phyloP scores from a whole-genome alignment of 2,797 vertebrate genomes.

The Gastrophryne carolinensis region DNA sequence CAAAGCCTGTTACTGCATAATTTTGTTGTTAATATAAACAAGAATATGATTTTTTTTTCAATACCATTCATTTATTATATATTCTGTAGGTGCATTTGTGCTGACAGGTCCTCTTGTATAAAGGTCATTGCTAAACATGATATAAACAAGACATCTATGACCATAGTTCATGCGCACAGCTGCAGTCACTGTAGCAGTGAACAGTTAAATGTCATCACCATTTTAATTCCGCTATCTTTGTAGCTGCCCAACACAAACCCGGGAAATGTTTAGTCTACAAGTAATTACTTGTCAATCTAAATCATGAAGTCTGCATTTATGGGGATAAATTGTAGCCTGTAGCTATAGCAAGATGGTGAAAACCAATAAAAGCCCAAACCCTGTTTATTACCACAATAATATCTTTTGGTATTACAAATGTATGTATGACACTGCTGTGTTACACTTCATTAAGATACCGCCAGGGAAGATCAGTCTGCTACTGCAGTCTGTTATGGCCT shows the following conservation, averaged over 20 bases:
- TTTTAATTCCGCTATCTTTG: slow-evolving; percentile 44
- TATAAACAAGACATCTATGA: too few species aligned
- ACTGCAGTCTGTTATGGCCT: not conserved
- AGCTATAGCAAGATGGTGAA: slow-evolving; percentile 16
- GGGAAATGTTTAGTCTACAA: slow-evolving; percentile 53
- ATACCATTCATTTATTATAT: too few species aligned
- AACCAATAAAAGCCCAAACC: slow-evolving; percentile 37
- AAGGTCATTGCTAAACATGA: too few species aligned
- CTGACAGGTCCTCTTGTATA: too few species aligned
- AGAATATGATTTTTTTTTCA: too few species aligned
- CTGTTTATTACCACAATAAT: slow-evolving; percentile 42
- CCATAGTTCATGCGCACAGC: too few species aligned
- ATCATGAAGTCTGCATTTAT: slow-evolving; percentile 33
- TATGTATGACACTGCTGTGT: slow-evolving; percentile 30
- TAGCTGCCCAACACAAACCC: slow-evolving; percentile 57
- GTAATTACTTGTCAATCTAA: slow-evolving; percentile 35
- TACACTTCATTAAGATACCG: slow-evolving; percentile 36
- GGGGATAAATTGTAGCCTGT: slow-evolving; percentile 1
- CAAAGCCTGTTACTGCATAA: too few species aligned
- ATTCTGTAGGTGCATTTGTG: too few species aligned
- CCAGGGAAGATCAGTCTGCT: slow-evolving; percentile 2
- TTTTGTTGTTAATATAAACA: too few species aligned
- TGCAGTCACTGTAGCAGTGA: not conserved
- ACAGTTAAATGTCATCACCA: slow-evolving; percentile 2
- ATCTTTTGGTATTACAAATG: slow-evolving; percentile 23